Evolutionary conservation across 2,888 invertebrate species (phyloP), one percentile per base, ranked within the genome.

Genomic region (Microctonus hyperodae): DNA sequence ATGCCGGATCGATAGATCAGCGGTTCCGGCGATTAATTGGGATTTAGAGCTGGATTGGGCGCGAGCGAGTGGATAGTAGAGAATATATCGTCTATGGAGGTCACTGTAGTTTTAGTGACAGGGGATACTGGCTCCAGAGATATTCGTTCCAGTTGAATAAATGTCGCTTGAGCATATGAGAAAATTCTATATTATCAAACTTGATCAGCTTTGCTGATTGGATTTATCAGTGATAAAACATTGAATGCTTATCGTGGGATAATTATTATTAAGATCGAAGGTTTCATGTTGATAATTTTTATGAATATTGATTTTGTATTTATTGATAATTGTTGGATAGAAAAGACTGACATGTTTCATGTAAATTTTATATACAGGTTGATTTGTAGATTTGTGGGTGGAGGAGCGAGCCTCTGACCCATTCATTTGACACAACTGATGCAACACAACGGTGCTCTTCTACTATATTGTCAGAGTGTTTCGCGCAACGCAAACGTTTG

Each of bases 401-500:
- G 16, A 6, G 20, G 23, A 37, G 25, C 23, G 59, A 59, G 40
- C 40, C 23, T 59, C n/a, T 31, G 51, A 33, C 28, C 55, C 31
- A 23, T 40, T n/a, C n/a, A 59, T 40, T 25, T 25, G 44, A 59
- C 44, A 59, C 44, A 23, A 59, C 13, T 40, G 59, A 25, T 23
- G 40, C 59, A 40, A 57, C 59, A 44, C 13, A 59, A 28, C 28
- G 55, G 16, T 44, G 44, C 44, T 44, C 55, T n/a, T 55, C 55
- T 55, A 55, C 28, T 16, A 55, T 25, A 28, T 28, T 22, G 22
- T 40, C 31, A 55, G 44, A 16, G 22, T 53, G 20, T 51, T 62
- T 35, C 23, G 62, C 33, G 55, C 55, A 55, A 64, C 55, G 22
- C 40, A 44, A 56, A 55, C 50, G 55, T 70, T 71, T 68, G 44